A percentile compares a stretch with the other conserved stretches of the same genome.
Evolutionary conservation across 1,140 invertebrate genomes (phyloP).

Genomic region (Tetramorium simillimum): DNA sequence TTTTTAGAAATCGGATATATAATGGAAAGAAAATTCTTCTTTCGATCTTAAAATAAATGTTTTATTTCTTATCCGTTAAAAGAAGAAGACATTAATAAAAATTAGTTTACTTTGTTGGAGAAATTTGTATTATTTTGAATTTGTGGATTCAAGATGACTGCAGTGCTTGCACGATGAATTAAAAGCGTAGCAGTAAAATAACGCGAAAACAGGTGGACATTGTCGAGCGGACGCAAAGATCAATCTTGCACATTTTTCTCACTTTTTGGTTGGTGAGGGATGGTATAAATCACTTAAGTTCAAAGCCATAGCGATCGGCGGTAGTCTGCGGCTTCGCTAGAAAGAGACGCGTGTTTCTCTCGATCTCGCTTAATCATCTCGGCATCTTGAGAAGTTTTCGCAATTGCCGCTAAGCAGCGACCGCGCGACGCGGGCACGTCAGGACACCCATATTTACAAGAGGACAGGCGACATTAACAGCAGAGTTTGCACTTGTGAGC

Average conservation of each 20-base stretch:
- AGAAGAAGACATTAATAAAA: background rate
- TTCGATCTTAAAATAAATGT: background rate
- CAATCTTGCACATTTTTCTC: slow-evolving; percentile 37
- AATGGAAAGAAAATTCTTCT: background rate
- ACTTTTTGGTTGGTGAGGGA: background rate
- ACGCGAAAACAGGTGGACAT: slow-evolving; percentile 48
- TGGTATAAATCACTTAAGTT: slow-evolving; percentile 31
- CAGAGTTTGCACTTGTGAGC: slow-evolving; percentile 59
- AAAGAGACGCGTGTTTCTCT: background rate
- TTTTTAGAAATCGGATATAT: background rate
- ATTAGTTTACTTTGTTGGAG: background rate
- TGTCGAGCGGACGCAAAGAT: slow-evolving; percentile 24
- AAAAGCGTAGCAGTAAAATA: slow-evolving; percentile 12
- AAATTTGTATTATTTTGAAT: background rate
- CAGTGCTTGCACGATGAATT: background rate
- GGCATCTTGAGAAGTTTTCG: background rate
- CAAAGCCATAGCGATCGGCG: slow-evolving; percentile 40
- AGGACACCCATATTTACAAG: slow-evolving; percentile 19
- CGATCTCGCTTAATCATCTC: slow-evolving; percentile 9
- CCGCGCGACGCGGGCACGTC: background rate
- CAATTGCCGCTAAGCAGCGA: slow-evolving; percentile 29
- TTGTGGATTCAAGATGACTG: background rate
- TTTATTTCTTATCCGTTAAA: background rate
- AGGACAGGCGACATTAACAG: slow-evolving; percentile 39
- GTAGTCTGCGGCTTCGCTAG: background rate